These are phyloP conservation scores for Odontothrips loti DNA, from an alignment of 2,888 invertebrate species.

Conservation along the genomic window DNA sequence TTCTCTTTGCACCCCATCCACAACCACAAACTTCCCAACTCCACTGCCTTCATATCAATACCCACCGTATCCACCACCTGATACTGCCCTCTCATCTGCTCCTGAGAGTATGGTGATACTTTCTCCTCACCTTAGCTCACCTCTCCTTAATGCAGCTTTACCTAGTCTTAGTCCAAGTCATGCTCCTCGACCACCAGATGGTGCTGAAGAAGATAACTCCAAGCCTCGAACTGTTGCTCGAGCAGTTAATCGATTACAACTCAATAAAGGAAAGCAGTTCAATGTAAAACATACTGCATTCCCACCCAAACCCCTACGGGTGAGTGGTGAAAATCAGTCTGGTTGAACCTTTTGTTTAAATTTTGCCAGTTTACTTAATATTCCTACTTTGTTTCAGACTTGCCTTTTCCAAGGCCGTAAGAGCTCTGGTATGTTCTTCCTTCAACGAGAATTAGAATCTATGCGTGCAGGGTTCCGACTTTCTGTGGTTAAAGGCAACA, in stretches of 20 bases:
- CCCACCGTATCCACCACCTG: neutral
- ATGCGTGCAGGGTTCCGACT: neutral
- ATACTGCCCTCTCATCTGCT: neutral
- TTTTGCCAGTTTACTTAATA: neutral
- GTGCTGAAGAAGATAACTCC: neutral
- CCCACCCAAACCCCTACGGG: neutral
- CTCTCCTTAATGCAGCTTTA: neutral
- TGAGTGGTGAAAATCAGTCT: neutral
- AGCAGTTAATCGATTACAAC: neutral
- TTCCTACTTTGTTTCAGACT: neutral
- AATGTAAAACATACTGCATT: neutral
- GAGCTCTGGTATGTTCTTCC: neutral
- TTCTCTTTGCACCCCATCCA: neutral
- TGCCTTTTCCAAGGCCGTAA: neutral
- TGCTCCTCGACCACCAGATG: neutral
- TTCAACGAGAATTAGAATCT: neutral
- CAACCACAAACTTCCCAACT: neutral
- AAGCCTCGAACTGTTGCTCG: neutral
- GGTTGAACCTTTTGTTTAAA: neutral
- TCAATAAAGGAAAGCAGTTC: constrained; percentile 16
- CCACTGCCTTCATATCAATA: constrained; percentile 7
- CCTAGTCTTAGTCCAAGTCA: constrained; percentile 8
- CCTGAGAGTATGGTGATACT: neutral
- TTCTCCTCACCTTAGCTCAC: neutral
- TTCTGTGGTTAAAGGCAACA: neutral